Base-by-base conservation (phyloP, 2,797 vertebrate genomes). In the Acridotheres tristis region DNA sequence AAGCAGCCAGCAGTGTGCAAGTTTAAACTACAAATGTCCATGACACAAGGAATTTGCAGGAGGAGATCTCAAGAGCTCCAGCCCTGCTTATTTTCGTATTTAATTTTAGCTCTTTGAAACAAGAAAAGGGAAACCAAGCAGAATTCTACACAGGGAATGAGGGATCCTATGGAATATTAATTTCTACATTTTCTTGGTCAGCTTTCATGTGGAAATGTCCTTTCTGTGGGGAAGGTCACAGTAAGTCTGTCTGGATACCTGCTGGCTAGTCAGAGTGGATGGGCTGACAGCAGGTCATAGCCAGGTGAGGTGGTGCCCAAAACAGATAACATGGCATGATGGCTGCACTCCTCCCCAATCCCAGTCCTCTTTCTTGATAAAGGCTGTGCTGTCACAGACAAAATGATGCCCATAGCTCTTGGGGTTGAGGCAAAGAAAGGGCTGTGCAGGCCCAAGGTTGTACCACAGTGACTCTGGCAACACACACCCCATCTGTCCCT, bases 401-500 rank as follows among this genome's bases (percentile, higher is more conserved):
- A 55, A 72, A 85, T 40, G 0, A 55, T 55, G n/a, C 5, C 27
- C 4, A 27, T 8, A 10, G 6, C 14, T 89, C 26, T 43, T 63
- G 68, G 22, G 2, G 3, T 3, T 47, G 29, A 76, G 36, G 13
- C 29, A 14, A 18, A 66, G 22, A 19, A 92, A 66, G 7, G 11
- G 25, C 27, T 78, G 23, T 40, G 19, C 38, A 36, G 13, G 38
- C 6, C 12, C 27, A 61, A 50, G 14, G 5, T 22, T 54, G 8
- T 38, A 71, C 5, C 26, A 25, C 61, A 27, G 27, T 16, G 18
- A 36, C 11, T 75, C 18, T 40, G 43, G 13, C 68, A 90, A 13
- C 13, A 15, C 29, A 32, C 0, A 2, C 2, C 7, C 11, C 36
- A 43, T 13, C 51, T 45, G 22, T 20, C 42, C 11, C 19, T 48